These are phyloP conservation scores for Xiphydria camelus DNA, from an alignment of 2,888 invertebrate genomes.

Conservation along the genomic window DNA sequence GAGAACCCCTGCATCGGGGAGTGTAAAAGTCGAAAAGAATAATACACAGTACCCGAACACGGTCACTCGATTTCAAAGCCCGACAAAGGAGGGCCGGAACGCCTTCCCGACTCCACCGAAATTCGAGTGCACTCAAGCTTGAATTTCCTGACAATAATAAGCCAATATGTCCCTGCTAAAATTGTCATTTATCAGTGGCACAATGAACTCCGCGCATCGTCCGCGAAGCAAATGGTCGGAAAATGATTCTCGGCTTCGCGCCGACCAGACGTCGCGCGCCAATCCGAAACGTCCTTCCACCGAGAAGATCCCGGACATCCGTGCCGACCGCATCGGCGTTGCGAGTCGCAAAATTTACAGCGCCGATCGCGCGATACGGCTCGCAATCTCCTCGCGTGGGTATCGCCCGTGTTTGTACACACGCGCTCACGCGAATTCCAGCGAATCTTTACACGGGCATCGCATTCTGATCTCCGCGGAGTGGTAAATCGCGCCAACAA, in stretches of 20 bases:
- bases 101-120: slow-evolving; percentile 43
- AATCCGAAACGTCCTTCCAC: neutral
- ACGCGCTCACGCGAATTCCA: slow-evolving; percentile 6
- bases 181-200: slow-evolving; percentile 45
- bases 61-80: slow-evolving; percentile 37
- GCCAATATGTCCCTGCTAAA: slow-evolving; percentile 48
- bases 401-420: neutral
- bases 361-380: no score
- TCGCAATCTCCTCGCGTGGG: no score
- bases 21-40: slow-evolving; percentile 30
- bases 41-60: slow-evolving; percentile 32
- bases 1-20: slow-evolving; percentile 32
- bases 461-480: slow-evolving; percentile 27
- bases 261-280: neutral
- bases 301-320: neutral
- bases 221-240: slow-evolving; percentile 23
- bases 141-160: slow-evolving; percentile 46
- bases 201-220: slow-evolving; percentile 9
- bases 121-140: slow-evolving; percentile 54
- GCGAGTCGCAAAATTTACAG: neutral
- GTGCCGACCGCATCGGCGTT: neutral
- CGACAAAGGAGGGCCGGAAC: slow-evolving; percentile 42
- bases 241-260: slow-evolving; percentile 26
- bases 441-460: slow-evolving; percentile 22
- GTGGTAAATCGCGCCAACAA: neutral